Conservation (phyloP, 2,797 vertebrate genomes). For the Diceros bicornis region DNA sequence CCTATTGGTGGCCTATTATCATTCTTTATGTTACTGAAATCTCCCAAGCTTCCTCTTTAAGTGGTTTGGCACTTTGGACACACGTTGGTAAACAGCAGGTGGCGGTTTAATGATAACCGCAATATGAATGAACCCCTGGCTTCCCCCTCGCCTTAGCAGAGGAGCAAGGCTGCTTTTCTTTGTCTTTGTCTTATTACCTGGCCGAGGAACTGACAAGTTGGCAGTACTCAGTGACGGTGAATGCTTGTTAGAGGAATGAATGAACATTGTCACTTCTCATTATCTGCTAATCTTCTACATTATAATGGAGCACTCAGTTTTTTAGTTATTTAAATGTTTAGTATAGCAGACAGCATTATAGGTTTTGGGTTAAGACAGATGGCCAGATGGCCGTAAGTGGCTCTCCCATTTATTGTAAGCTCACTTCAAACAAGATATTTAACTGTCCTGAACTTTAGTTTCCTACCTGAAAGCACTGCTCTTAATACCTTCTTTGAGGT, state of each 20-base stretch:
- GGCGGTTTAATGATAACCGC: not conserved
- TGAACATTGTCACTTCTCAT: not conserved
- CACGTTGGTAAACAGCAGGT: not conserved
- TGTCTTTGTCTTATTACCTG: not conserved
- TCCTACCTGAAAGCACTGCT: not conserved
- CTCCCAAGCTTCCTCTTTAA: not conserved
- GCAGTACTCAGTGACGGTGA: not conserved
- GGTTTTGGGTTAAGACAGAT: not conserved
- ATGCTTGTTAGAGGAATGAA: not conserved
- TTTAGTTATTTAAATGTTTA: not conserved
- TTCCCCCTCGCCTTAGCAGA: not conserved
- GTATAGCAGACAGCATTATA: no score
- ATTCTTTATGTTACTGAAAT: not conserved
- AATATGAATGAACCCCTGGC: not conserved
- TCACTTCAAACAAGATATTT: not conserved
- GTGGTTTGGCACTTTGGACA: not conserved
- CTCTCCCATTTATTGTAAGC: not conserved
- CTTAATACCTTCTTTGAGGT: not conserved
- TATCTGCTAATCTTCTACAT: not conserved
- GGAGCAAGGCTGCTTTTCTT: not conserved
- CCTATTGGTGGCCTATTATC: not conserved
- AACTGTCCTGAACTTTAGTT: not conserved
- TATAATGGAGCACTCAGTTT: not conserved
- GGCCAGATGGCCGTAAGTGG: rapidly evolving
- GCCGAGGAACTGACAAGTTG: not conserved